A percentile compares a stretch with the other conserved stretches of the same genome.
phyloP scores from a whole-genome alignment of 1,140 invertebrate genomes.

The Drosophila nigrodunni region DNA sequence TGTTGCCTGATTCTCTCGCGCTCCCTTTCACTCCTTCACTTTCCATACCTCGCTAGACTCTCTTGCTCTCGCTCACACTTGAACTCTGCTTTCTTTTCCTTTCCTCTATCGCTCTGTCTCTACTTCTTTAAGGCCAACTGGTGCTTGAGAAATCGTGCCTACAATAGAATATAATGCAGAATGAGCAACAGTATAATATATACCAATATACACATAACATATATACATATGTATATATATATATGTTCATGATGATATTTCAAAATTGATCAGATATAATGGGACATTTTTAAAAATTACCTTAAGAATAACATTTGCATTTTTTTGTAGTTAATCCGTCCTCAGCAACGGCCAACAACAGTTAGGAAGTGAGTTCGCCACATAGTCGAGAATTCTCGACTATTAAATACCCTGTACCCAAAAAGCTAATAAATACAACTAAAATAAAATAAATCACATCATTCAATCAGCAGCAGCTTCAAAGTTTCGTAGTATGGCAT shows the following conservation, averaged over 20 bases:
- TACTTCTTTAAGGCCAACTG: slow-evolving; percentile 37
- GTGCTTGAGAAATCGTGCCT: slow-evolving; percentile 71
- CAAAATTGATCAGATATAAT: slow-evolving; percentile 32
- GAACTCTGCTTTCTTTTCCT: background rate
- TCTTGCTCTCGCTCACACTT: background rate
- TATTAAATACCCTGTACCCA: slow-evolving; percentile 38
- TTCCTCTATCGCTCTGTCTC: background rate
- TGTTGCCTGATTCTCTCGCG: slow-evolving; percentile 39
- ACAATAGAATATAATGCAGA: slow-evolving; percentile 25
- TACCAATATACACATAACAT: no score
- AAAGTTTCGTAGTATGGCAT: slow-evolving; percentile 23
- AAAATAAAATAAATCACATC: background rate
- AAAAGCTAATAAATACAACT: background rate
- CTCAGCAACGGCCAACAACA: slow-evolving; percentile 65
- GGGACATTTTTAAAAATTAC: slow-evolving; percentile 23
- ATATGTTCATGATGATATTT: slow-evolving; percentile 26
- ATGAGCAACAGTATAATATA: background rate
- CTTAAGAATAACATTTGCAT: slow-evolving; percentile 65
- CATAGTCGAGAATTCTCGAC: slow-evolving; percentile 24
- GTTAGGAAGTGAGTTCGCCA: slow-evolving; percentile 36
- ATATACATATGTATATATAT: background rate
- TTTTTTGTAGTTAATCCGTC: slow-evolving; percentile 82
- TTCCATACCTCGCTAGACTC: background rate
- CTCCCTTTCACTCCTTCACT: background rate
- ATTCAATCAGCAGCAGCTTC: slow-evolving; percentile 27